A percentile compares a stretch with the other conserved stretches of the same genome.
These are phyloP conservation scores for Drosophila prostipennis DNA, from an alignment of 2,888 invertebrate species.

Conservation along the genomic window DNA sequence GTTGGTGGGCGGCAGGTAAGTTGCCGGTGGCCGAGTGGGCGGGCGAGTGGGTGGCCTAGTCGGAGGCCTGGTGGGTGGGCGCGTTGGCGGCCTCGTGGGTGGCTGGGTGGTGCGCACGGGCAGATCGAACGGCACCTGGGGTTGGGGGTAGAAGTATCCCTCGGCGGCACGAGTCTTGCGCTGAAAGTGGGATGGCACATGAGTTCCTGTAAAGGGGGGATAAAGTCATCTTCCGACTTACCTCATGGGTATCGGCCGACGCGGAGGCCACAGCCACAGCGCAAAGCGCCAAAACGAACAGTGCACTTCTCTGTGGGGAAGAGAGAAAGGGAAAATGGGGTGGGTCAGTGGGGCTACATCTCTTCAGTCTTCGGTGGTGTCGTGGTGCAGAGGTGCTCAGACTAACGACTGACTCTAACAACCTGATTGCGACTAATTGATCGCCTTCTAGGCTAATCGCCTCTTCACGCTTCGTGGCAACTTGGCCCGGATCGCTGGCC, in stretches of 20 bases:
- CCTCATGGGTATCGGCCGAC: conserved; percentile 75
- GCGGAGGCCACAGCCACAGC: conserved; percentile 75
- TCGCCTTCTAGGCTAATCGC: conserved; percentile 59
- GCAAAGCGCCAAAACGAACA: conserved; percentile 82
- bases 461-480: conserved; percentile 59
- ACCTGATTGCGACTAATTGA: conserved; percentile 57
- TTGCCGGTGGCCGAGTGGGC: conserved; percentile 31
- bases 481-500: conserved; percentile 35
- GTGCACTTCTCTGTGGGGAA: conserved; percentile 78
- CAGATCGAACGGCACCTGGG: conserved; percentile 75
- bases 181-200: conserved; percentile 46
- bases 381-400: conserved; percentile 17
- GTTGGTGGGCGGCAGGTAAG: conserved; percentile 47
- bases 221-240: conserved; percentile 49
- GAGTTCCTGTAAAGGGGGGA: neutral
- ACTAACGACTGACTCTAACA: conserved; percentile 40
- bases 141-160: conserved; percentile 79
- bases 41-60: conserved; percentile 48
- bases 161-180: conserved; percentile 77
- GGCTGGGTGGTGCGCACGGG: conserved; percentile 57
- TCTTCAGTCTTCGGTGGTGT: conserved; percentile 1
- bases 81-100: conserved; percentile 52
- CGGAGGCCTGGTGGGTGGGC: conserved; percentile 47
- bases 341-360: neutral
- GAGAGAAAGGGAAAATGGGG: neutral